Percentiles rank a stretch among this genome's conserved stretches.
These are phyloP conservation scores for Dichetophora obliterata DNA, from an alignment of 2,888 invertebrate species.

Conservation along the genomic window DNA sequence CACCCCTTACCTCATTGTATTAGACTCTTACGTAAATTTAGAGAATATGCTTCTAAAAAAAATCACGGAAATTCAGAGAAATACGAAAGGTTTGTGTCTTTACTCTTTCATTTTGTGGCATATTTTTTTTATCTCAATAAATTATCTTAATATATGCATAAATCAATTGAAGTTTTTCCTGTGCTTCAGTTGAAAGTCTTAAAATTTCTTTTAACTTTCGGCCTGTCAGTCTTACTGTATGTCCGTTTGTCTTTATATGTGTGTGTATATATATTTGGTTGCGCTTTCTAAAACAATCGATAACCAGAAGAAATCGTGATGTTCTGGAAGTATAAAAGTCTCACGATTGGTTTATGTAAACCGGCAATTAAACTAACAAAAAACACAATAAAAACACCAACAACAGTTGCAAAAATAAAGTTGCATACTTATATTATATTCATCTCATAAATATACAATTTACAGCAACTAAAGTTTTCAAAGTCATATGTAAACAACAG, in stretches of 20 bases:
- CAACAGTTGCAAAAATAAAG: background rate
- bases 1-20: too few species aligned
- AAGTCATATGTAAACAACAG: conserved; percentile 2
- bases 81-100: conserved; percentile 22
- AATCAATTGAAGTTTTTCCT: background rate
- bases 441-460: background rate
- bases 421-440: background rate
- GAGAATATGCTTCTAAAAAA: background rate
- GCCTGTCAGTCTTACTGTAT: background rate
- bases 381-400: background rate
- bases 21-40: background rate
- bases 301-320: conserved; percentile 32
- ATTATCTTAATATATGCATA: background rate
- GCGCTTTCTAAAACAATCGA: conserved; percentile 9
- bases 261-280: background rate
- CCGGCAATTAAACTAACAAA: conserved; percentile 15
- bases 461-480: background rate
- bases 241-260: background rate
- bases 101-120: conserved; percentile 32
- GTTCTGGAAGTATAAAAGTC: conserved; percentile 38
- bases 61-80: background rate
- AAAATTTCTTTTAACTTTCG: background rate
- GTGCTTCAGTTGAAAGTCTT: background rate
- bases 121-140: background rate
- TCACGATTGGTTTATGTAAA: conserved; percentile 37